Evolutionary conservation across 2,888 invertebrate species (phyloP).

Genomic region (Mechanitis messenoides): DNA sequence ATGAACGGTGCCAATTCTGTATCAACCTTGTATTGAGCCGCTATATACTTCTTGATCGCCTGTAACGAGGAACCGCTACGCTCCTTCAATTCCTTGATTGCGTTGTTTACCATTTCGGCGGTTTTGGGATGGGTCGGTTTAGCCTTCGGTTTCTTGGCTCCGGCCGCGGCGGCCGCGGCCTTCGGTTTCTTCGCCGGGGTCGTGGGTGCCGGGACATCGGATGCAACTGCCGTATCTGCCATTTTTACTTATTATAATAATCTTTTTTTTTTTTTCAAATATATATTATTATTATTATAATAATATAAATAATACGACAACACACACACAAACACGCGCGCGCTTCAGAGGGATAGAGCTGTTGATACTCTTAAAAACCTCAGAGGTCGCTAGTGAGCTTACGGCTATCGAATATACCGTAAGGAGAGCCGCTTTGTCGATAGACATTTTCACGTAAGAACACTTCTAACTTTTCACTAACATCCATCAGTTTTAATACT

Average conservation of each 20-base stretch:
- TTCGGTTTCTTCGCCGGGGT: slow-evolving; percentile 31
- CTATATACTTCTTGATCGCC: slow-evolving; percentile 22
- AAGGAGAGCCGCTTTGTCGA: slow-evolving; percentile 25
- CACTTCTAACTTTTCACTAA: slow-evolving; percentile 28
- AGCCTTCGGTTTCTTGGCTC: slow-evolving; percentile 35
- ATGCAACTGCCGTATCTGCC: slow-evolving; percentile 55
- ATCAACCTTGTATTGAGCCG: too few species aligned
- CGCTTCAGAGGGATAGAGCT: too few species aligned
- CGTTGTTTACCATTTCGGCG: slow-evolving; percentile 21
- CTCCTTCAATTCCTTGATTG: slow-evolving; percentile 39
- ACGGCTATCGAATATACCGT: slow-evolving; percentile 18
- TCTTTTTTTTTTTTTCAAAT: too few species aligned
- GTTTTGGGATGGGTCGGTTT: slow-evolving; percentile 43
- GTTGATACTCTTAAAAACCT: not conserved
- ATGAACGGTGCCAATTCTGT: slow-evolving; percentile 69
- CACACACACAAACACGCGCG: too few species aligned
- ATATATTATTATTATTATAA: too few species aligned
- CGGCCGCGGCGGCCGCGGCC: too few species aligned
- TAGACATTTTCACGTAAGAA: slow-evolving; percentile 27
- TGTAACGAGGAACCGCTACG: slow-evolving; percentile 31
- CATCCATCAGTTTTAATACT: slow-evolving; percentile 14
- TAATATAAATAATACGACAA: too few species aligned
- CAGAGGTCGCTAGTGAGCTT: slow-evolving; percentile 18
- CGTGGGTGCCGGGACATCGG: slow-evolving; percentile 35
- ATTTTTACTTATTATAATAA: too few species aligned